Evolutionary conservation across 2,888 invertebrate species (phyloP), one percentile per base, ranked within the genome.

Genomic region (Zaprionus lineosus): DNA sequence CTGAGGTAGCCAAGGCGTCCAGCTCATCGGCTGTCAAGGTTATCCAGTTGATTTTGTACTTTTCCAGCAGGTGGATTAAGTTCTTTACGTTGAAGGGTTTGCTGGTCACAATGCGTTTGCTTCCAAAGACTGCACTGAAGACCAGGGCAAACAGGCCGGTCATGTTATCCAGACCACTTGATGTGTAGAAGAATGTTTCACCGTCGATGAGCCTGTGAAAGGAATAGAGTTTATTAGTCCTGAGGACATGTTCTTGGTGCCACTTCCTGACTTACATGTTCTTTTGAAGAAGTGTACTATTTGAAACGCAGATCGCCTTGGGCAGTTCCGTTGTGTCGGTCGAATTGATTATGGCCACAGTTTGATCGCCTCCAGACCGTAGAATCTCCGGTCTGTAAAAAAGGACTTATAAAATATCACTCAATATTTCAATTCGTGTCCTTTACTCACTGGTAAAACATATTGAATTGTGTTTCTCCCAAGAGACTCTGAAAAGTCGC

Each of bases 241-340:
- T 19, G 5, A 19, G 19, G 5, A 19, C 6, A 29, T 29, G 9
- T 7, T 29, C 6, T 3, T 29, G n/a, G n/a, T n/a, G n/a, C n/a
- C n/a, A n/a, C n/a, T 34, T 2, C 0, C 5, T 1, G 3, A 56
- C 73, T 52, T 8, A 75, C 81, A 72, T 40, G 14, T 28, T 75
- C 1, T 79, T 69, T 48, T 64, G 60, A 7, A 75, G 36, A 0
- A 75, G 28, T 1, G 61, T 51, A 15, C 12, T 33, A 15, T 75
- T 79, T 1, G 74, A 79, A 5, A 74, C 61, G 41, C 74, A 79
- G 0, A 79, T 81, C 0, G 78, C 81, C 43, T 87, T 87, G 14
- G 85, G 78, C 11, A 74, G 5, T 2, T 87, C 87, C 0, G 82
- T 84, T 1, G 86, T 84, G 6, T 87, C 87, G 6, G 86, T 84